Evolutionary conservation across 2,888 invertebrate genomes (phyloP).

Genomic region (Elegia similella): DNA sequence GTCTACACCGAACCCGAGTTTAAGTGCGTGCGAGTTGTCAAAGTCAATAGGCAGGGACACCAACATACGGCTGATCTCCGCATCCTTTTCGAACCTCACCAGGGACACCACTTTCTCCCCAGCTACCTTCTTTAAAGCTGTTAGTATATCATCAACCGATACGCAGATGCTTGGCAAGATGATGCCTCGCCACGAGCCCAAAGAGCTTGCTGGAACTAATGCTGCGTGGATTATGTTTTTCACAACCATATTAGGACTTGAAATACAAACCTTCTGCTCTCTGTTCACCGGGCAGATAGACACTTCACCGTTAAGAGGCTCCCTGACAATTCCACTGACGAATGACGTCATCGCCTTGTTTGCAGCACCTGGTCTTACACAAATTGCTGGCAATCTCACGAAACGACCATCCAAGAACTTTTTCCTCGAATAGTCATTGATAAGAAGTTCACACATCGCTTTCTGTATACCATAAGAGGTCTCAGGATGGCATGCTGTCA

Average conservation of each 20-base stretch:
- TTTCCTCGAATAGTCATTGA: conserved; percentile 63
- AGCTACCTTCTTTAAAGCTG: conserved; percentile 50
- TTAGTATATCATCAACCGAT: conserved; percentile 50
- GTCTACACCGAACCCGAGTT: conserved; percentile 58
- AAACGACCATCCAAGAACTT: conserved; percentile 58
- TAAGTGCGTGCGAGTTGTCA: conserved; percentile 49
- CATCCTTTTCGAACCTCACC: conserved; percentile 47
- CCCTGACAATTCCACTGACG: conserved; percentile 65
- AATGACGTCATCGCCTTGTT: conserved; percentile 70
- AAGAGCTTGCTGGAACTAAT: conserved; percentile 34
- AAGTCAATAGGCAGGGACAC: conserved; percentile 54
- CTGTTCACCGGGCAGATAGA: conserved; percentile 51
- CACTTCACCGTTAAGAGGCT: conserved; percentile 51
- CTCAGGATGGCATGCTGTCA: conserved; percentile 54
- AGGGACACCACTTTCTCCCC: conserved; percentile 47
- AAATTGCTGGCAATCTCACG: conserved; percentile 64
- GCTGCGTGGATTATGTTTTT: conserved; percentile 55
- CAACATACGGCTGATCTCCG: conserved; percentile 48
- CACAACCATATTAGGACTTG: conserved; percentile 55
- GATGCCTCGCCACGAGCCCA: conserved; percentile 51
- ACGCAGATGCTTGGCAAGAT: conserved; percentile 61
- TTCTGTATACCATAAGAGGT: conserved; percentile 67
- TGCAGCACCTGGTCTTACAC: conserved; percentile 59
- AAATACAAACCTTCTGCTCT: conserved; percentile 54
- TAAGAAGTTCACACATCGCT: conserved; percentile 62